phyloP scores from a whole-genome alignment of 2,113 vertebrate genomes.

The Pseudopodoces humilis region DNA sequence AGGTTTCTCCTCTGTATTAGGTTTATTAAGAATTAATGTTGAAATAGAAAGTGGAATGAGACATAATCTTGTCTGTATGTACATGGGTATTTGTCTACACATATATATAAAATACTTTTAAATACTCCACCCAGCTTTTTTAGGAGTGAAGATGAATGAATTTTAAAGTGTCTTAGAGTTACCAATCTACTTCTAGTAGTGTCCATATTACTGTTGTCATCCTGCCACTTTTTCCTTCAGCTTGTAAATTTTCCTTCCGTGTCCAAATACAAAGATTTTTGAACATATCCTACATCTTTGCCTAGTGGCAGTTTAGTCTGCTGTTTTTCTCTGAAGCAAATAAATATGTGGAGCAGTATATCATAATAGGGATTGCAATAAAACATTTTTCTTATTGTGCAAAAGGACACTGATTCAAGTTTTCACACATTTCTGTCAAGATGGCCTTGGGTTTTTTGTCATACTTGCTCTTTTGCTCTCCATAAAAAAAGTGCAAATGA shows the following conservation, averaged over 20 bases:
- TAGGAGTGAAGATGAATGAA: neutral
- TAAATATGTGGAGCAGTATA: neutral
- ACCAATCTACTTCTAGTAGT: neutral
- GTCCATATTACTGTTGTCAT: neutral
- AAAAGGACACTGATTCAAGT: neutral
- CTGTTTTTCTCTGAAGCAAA: neutral
- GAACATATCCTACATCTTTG: neutral
- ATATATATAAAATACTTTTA: neutral
- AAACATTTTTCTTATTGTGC: neutral
- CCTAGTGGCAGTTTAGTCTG: neutral
- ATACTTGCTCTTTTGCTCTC: constrained; percentile 6
- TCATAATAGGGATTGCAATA: neutral
- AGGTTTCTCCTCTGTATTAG: neutral
- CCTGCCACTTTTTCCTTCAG: neutral
- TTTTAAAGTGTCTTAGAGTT: neutral
- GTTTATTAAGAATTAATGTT: neutral
- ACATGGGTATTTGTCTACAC: neutral
- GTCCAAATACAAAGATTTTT: neutral
- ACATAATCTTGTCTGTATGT: neutral
- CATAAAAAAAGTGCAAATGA: constrained; percentile 9
- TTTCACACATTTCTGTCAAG: constrained; percentile 1
- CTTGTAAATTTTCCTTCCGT: neutral
- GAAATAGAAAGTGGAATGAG: neutral
- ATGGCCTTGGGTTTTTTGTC: constrained; percentile 31
- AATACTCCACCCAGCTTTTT: neutral